Evolutionary conservation across 1,140 invertebrate genomes (phyloP).

Genomic region (Drosophila miranda): DNA sequence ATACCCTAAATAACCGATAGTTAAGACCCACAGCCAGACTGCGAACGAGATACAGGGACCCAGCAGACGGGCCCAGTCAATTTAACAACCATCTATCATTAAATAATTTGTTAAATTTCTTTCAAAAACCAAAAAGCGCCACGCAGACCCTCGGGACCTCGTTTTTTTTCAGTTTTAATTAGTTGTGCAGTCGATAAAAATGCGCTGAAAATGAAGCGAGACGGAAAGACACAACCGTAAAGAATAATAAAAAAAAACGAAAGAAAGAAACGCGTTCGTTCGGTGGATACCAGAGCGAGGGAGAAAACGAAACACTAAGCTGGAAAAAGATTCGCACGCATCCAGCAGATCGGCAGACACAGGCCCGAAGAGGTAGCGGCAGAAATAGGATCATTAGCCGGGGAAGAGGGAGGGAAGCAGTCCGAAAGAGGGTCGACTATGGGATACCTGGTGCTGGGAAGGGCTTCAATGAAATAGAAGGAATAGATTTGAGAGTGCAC

Average conservation of each 20-base stretch:
- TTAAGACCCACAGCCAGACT: conserved; percentile 34
- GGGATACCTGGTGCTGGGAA: not conserved
- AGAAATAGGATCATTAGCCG: conserved; percentile 25
- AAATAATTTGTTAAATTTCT: conserved; percentile 77
- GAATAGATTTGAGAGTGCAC: too few species aligned
- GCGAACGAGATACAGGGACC: not conserved
- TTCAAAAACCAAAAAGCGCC: conserved; percentile 61
- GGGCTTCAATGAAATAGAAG: too few species aligned
- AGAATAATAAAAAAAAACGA: not conserved
- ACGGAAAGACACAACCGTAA: conserved; percentile 27
- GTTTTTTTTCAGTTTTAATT: conserved; percentile 63
- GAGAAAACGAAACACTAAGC: conserved; percentile 16
- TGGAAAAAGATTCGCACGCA: conserved; percentile 71
- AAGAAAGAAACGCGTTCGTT: conserved; percentile 7
- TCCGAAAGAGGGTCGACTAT: not conserved
- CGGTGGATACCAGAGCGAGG: conserved; percentile 1
- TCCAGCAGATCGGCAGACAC: not conserved
- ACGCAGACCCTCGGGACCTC: conserved; percentile 48
- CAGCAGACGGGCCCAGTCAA: conserved; percentile 46
- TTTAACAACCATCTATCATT: conserved; percentile 78
- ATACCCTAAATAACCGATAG: conserved; percentile 53
- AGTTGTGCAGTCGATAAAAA: conserved; percentile 77
- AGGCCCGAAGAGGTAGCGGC: not conserved
- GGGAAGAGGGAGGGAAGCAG: not conserved
- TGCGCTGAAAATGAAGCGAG: conserved; percentile 67